Base-by-base conservation (phyloP, 2,888 invertebrate species). In the Erebia aethiops region DNA sequence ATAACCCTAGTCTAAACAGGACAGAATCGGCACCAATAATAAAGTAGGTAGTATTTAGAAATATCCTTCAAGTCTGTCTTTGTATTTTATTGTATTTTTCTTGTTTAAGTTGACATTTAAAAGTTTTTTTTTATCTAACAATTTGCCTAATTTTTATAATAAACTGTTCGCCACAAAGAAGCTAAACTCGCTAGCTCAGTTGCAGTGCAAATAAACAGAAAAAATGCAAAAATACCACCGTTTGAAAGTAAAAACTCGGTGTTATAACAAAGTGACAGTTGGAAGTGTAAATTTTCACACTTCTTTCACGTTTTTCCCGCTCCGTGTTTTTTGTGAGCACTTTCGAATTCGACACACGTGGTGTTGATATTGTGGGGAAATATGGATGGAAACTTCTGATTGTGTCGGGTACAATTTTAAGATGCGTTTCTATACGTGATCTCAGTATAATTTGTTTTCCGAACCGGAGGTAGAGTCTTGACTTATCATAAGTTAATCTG, bases 261-360 rank as follows among this genome's bases (percentile, higher is more conserved):
- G 69, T 65, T 60, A 54, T 65, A 61, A 69, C 69, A 69, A 71
- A 69, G 61, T 69, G 71, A 65, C 71, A 69, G 71, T 69, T 69
- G 71, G 56, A 54, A 49, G 71, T 68, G 65, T 49, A 65, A 57
- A 26, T 69, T 71, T 71, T 61, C 64, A 64, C 57, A 57, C 56
- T 57, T 57, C 26, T 57, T 57, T 13, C 13, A 13, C 7, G 13
- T 57, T 54, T 26, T 61, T 69, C 21, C 54, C 46, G 60, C 61
- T 56, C 69, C 69, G 54, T 65, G 69, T 43, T 71, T 69, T 69
- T 58, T 49, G 57, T n/a, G 69, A 56, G 54, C 64, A 61, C 69
- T 71, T 35, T 61, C 49, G 49, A 21, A 7, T 57, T 57, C 56
- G 56, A 26, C 62, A 63, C 62, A 63, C 21, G 62, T 49, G 61